phyloP scores from a whole-genome alignment of 2,797 vertebrate genomes.

The Oryzias dopingdopingensis region DNA sequence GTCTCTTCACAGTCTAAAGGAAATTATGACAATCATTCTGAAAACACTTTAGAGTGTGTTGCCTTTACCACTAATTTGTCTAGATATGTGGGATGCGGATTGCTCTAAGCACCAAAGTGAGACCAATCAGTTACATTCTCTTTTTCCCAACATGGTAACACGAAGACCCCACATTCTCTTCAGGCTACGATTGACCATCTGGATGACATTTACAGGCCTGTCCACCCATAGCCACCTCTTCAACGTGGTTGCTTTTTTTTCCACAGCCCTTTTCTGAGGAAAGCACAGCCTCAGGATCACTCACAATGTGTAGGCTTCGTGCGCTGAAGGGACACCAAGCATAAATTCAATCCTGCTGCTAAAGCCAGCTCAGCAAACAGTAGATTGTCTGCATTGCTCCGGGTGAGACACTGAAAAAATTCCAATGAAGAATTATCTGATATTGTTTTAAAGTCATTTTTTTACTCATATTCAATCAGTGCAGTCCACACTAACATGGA shows the following conservation, averaged over 20 bases:
- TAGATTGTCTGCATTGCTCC: not conserved
- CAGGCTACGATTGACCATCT: constrained; percentile 9
- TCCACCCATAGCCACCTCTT: constrained; percentile 25
- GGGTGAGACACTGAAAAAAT: not conserved
- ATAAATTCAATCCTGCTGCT: constrained; percentile 5
- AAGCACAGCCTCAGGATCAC: constrained; percentile 11
- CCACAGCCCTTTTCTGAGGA: constrained; percentile 11
- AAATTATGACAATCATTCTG: not conserved
- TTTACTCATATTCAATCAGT: too few relatives aligned
- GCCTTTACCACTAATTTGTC: constrained; percentile 7
- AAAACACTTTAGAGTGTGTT: not conserved
- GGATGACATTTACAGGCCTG: constrained; percentile 35
- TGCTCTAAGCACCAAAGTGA: constrained; percentile 20
- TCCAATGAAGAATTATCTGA: too few relatives aligned
- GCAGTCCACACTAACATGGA: too few relatives aligned
- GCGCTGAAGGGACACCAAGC: constrained; percentile 9
- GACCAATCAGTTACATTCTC: constrained; percentile 28
- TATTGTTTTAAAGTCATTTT: too few relatives aligned
- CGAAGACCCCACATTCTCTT: constrained; percentile 19
- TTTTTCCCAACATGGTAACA: constrained; percentile 23
- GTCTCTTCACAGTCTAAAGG: not conserved
- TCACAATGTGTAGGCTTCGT: constrained; percentile 12
- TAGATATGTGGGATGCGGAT: constrained; percentile 21
- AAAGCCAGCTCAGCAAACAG: constrained; percentile 14
- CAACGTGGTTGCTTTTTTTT: constrained; percentile 3